phyloP scores from a whole-genome alignment of 2,888 invertebrate species.

The Drosophila quinaria region DNA sequence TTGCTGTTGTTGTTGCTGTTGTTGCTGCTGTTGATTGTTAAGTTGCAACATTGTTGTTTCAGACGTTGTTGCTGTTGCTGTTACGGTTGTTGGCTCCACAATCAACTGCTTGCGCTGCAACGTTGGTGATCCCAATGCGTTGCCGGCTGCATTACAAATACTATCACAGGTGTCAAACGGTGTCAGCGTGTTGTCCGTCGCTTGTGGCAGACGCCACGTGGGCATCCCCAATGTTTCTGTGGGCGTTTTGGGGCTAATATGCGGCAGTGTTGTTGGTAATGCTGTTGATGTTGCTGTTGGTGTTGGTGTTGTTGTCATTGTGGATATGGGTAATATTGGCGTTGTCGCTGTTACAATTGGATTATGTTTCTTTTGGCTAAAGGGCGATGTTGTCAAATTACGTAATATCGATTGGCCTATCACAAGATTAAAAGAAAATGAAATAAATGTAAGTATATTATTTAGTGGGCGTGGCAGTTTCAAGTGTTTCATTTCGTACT shows the following conservation, averaged over 20 bases:
- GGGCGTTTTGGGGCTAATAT: conserved; percentile 40
- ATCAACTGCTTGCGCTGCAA: conserved; percentile 47
- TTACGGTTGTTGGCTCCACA: conserved; percentile 24
- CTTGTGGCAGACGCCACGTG: conserved; percentile 60
- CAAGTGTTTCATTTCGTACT: too few species aligned
- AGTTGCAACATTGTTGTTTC: conserved; percentile 40
- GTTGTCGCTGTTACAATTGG: conserved; percentile 41
- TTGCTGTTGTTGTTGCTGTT: conserved; percentile 82
- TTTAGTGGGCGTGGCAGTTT: not conserved
- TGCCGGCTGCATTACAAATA: conserved; percentile 51
- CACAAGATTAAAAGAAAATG: not conserved
- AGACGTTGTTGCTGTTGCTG: conserved; percentile 45
- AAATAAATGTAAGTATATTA: not conserved
- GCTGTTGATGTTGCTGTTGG: conserved; percentile 26
- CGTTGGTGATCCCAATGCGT: conserved; percentile 37
- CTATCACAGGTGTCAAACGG: conserved; percentile 68
- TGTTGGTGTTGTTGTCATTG: conserved; percentile 27
- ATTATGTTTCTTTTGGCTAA: conserved; percentile 84
- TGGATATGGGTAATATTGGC: conserved; percentile 29
- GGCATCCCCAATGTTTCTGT: conserved; percentile 40
- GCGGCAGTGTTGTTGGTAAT: conserved; percentile 49
- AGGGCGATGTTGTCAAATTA: conserved; percentile 85
- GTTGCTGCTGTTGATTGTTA: conserved; percentile 58
- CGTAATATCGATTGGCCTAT: conserved; percentile 84
- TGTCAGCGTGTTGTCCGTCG: conserved; percentile 13